Base-by-base conservation (phyloP, 2,888 invertebrate species). In the Phyto melanocephala region DNA sequence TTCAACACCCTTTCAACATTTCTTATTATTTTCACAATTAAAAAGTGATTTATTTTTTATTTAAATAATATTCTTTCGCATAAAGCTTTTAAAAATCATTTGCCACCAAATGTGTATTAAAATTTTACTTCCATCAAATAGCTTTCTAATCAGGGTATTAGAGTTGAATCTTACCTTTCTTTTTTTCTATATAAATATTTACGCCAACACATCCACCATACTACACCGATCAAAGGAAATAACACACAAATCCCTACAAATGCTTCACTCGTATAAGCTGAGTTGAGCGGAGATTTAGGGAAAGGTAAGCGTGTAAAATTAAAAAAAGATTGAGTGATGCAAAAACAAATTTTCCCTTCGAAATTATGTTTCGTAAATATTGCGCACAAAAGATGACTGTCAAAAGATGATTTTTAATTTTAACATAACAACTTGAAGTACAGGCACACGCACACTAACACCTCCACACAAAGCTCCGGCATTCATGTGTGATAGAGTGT, bases 391-490 rank as follows among this genome's bases (percentile, higher is more conserved):
- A 58, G 40, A 70, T 74, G 74, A 15, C 45, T 81, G 74, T 78
- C 68, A 78, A 78, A 74, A 81, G 63, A 56, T 65, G 70, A 75
- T 75, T 82, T 77, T 78, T 70, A 42, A 70, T 78, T 58, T 78
- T 56, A 56, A 70, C 63, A 65, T 52, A 68, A 74, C 67, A 56
- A 74, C 54, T 35, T 20, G 17, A 56, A 20, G 10, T 42, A 56
- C 1, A 20, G 10, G 6, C 3, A 71, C 2, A 10, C 50, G 22
- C 6, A 10, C 15, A 45, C n/a, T 8, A 22, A 24, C 1, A 17
- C 15, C 40, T 10, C 13, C 17, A 54, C 24, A 15, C 6, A 40
- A 17, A 17, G 17, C 8, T 17, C 17, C 45, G n/a, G n/a, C n/a
- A n/a, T n/a, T n/a, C n/a, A n/a, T n/a, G n/a, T n/a, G n/a, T n/a